Base-by-base conservation (phyloP, 2,797 vertebrate genomes). In the Thunnus albacares region DNA sequence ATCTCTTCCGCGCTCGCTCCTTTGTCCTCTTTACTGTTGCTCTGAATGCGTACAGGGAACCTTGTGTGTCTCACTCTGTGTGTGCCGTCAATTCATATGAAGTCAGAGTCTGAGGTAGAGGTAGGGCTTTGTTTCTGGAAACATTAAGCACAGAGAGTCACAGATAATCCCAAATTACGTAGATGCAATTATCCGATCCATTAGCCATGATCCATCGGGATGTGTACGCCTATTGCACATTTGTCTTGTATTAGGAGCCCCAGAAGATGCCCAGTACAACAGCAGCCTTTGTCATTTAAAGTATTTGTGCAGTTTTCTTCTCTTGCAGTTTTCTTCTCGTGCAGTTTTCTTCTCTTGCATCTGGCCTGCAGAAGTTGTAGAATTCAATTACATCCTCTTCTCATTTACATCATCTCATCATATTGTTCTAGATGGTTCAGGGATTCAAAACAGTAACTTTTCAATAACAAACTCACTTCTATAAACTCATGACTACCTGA, bases 131-230 rank as follows among this genome's bases (percentile, higher is more conserved):
- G 28, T 71, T 81, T 77, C 26, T 79, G 57, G 52, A 77, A 60
- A 59, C 55, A 60, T 79, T 75, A 75, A 80, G 35, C 67, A 45
- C 56, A 35, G 49, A 62, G 47, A 47, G 71, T 76, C 28, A 43
- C 33, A 43, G 62, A 52, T 81, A 78, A 85, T 87, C 88, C 76
- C 63, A 77, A 74, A 87, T 83, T 82, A 33, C 30, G 30, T 6
- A 86, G 71, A 80, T 43, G 47, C 70, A 62, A 45, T 35, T 41
- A 85, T 59, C 20, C 53, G 18, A 66, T 45, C 47, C 38, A 71
- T 64, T 65, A 45, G 33, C 12, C 22, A 41, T 43, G 24, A 64
- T 74, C 35, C 58, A 33, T 33, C 10, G 30, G 12, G 24, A 41
- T 58, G 24, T 12, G 45, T 12, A 3, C 43, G 38, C 20, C 41